Evolutionary conservation across 30 jellyfish, hydroid and myxozoan genomes (phyloP), one percentile per base, ranked within the genome.

Genomic region (Sanderia malayensis): DNA sequence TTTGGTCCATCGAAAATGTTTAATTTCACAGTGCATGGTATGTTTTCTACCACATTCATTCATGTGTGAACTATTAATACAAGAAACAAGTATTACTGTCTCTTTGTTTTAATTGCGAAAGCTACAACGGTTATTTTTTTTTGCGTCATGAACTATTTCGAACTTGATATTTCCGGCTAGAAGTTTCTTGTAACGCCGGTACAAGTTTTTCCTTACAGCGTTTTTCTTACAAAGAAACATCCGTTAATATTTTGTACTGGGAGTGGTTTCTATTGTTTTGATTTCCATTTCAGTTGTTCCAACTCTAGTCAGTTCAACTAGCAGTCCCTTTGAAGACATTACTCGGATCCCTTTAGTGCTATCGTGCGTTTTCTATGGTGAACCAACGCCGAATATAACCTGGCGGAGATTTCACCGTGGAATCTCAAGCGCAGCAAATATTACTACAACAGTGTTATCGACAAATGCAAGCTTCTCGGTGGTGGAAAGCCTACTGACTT

Each of bases 351-450:
- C 1, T 26, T 31, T 69, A 45, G 52, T 76, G 17, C 41, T 85
- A 18, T 62, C 27, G 29, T 85, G 95, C 62, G 27, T 69, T 25
- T 71, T 55, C 61, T 74, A 47, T 58, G 95, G 95, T 30, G 66
- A 67, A 8, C 95, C 95, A 45, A 67, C 82, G 7, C 90, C 95
- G 0, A 49, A 24, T 44, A 37, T 85, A 30, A 85, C 87, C 0
- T 85, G 95, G 95, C 44, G 46, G 28, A 74, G 58, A 58, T 7
- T 44, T 0, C 67, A 68, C 33, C 70, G 87, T 2, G 13, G 62
- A 20, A 32, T 85, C 23, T 44, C 90, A 11, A 13, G 73, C 2
- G 32, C 82, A 13, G 86, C 64, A 0, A 45, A 37, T 31, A 61
- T 59, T 0, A 27, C 75, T 8, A 20, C 37, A 10, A 26, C 80